Percentiles rank a stretch among this genome's conserved stretches.
These are phyloP conservation scores for Zoanthus solanderi DNA, from an alignment of 92 coral and sea anemone species.

Conservation along the genomic window DNA sequence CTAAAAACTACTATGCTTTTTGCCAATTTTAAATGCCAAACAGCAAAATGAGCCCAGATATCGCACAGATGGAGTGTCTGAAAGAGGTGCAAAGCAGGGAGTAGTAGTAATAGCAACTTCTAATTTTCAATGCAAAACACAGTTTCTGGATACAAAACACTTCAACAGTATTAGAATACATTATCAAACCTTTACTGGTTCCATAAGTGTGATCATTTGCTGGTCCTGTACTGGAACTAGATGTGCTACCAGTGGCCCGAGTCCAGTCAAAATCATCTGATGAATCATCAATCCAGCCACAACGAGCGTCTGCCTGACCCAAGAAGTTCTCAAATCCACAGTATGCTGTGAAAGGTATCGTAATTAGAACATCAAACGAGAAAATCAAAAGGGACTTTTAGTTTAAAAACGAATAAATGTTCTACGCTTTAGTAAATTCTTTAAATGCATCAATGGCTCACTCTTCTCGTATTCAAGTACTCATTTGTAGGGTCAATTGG, in stretches of 20 bases:
- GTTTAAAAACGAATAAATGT: not conserved
- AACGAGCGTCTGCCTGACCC: constrained; percentile 52
- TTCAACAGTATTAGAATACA: not conserved
- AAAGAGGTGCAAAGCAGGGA: too few relatives aligned
- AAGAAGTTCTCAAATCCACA: constrained; percentile 86
- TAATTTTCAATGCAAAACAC: too few relatives aligned
- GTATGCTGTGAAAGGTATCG: constrained; percentile 52
- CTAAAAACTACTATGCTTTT: too few relatives aligned
- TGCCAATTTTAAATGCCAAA: too few relatives aligned
- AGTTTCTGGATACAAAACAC: not conserved
- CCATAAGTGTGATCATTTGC: constrained; percentile 90
- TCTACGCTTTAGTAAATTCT: not conserved
- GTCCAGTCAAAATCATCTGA: constrained; percentile 84
- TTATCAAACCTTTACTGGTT: constrained; percentile 72
- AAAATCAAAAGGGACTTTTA: not conserved
- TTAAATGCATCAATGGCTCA: too few relatives aligned
- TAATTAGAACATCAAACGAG: not conserved
- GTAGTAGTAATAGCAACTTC: too few relatives aligned
- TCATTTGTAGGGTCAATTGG: too few relatives aligned
- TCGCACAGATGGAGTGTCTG: too few relatives aligned
- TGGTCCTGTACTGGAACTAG: constrained; percentile 87
- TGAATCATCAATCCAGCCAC: constrained; percentile 79
- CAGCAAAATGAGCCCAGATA: too few relatives aligned
- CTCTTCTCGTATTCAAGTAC: too few relatives aligned
- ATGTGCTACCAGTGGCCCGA: constrained; percentile 75